Base-by-base conservation (phyloP, 2,113 vertebrate species). In the Cyprinodon variegatus region DNA sequence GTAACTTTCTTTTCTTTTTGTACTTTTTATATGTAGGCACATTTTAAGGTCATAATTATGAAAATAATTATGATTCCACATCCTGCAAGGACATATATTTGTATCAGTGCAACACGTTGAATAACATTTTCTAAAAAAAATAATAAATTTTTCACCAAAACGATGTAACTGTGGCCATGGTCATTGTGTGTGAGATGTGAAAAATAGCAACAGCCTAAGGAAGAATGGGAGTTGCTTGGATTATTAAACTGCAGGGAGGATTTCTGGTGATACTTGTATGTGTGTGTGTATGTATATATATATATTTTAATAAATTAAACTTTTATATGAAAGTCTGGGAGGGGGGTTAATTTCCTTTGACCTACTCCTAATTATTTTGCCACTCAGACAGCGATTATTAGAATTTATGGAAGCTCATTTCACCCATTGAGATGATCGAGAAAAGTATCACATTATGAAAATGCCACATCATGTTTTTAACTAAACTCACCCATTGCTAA, bases 131-230 rank as follows among this genome's bases (percentile, higher is more conserved):
- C 15, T 64, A 77, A 72, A 86, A 40, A 83, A 83, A 94, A 93
- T 94, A 94, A 93, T 94, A 71, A 69, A 73, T 77, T 90, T 87
- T 89, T 85, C 65, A 88, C 84, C 79, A 91, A 91, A 29, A 91
- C 74, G 22, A 83, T 77, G 73, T 61, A 90, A 59, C 77, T 90
- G 84, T 89, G 81, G 84, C 83, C 81, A 84, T 72, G 83, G 77
- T 94, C 83, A 85, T 93, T 94, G 85, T 92, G 78, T 90, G 70
- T 74, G 4, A 76, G 15, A 59, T 59, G 9, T 9, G n/a, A 20
- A 64, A 61, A 69, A 64, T 80, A 43, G 36, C 70, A 11, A 39
- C 74, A 59, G 74, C 67, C 65, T 37, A 40, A 38, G 8, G 9
- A 74, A 7, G 4, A 46, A 45, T 12, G 63, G 61, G 13, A 48